Conservation (phyloP, 2,797 vertebrate species). For the Aplochiton taeniatus region DNA sequence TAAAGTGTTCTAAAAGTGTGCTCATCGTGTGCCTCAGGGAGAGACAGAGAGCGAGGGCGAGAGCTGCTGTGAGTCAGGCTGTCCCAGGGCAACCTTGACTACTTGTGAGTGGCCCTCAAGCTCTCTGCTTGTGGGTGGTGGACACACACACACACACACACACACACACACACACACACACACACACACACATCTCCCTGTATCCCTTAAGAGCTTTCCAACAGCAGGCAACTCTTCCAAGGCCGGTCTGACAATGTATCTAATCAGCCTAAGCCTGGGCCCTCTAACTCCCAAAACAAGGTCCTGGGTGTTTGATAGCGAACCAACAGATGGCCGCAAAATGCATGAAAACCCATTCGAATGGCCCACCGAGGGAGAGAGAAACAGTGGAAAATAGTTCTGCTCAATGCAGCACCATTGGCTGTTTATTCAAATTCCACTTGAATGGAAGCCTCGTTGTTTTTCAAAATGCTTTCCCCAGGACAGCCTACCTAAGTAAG, state of each 20-base stretch:
- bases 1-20: conserved; percentile 31
- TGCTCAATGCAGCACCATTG: conserved; percentile 23
- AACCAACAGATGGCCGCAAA: conserved; percentile 39
- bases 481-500: conserved; percentile 24
- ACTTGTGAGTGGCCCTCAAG: conserved; percentile 30
- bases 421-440: conserved; percentile 30
- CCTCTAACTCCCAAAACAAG: conserved; percentile 10
- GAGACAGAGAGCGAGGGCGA: conserved; percentile 34
- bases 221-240: conserved; percentile 11
- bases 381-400: conserved; percentile 15
- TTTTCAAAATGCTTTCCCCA: conserved; percentile 14
- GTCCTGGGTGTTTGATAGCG: conserved; percentile 27
- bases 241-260: conserved; percentile 24
- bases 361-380: conserved; percentile 15
- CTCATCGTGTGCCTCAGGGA: conserved; percentile 38
- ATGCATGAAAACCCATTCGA: conserved; percentile 20
- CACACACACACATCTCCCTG: background rate
- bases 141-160: conserved; percentile 24
- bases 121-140: conserved; percentile 47
- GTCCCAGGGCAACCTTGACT: conserved; percentile 45
- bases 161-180: background rate
- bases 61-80: conserved; percentile 1
- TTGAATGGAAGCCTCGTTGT: conserved; percentile 30
- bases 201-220: background rate
- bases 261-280: conserved; percentile 28